A percentile compares a stretch with the other conserved stretches of the same genome.
These are phyloP conservation scores for Orycteropus afer DNA, from an alignment of 2,113 vertebrate species.

Conservation along the genomic window DNA sequence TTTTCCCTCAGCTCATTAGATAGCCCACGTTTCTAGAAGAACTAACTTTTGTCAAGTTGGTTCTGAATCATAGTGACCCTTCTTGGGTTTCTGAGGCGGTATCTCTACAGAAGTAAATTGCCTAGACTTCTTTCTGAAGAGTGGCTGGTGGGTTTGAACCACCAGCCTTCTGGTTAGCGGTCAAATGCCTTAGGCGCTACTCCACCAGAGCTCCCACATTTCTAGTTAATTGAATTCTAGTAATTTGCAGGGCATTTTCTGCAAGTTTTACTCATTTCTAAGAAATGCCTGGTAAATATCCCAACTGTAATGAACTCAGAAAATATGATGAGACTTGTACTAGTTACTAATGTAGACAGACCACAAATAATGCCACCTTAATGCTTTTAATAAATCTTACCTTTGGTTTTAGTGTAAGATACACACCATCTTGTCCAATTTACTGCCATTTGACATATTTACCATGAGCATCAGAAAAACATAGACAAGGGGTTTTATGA, in stretches of 20 bases:
- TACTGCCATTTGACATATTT: constrained; percentile 41
- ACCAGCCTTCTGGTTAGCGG: too few species aligned
- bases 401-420: background rate
- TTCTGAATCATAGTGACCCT: too few species aligned
- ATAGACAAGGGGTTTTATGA: background rate
- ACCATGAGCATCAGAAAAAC: constrained; percentile 39
- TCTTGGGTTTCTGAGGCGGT: too few species aligned
- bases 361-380: background rate
- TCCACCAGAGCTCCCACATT: constrained; percentile 34
- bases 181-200: too few species aligned
- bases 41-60: too few species aligned
- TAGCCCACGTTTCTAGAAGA: too few species aligned
- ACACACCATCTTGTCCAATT: background rate
- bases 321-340: background rate
- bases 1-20: background rate
- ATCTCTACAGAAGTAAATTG: too few species aligned
- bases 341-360: background rate
- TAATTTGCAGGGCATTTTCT: constrained; percentile 61
- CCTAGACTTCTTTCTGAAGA: too few species aligned
- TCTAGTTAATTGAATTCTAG: background rate
- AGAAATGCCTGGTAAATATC: constrained; percentile 38
- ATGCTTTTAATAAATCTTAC: background rate
- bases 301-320: constrained; percentile 27
- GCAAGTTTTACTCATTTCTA: constrained; percentile 61
- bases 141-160: too few species aligned